Evolutionary conservation across 2,888 invertebrate genomes (phyloP).

Genomic region (Drosophila macrospina): DNA sequence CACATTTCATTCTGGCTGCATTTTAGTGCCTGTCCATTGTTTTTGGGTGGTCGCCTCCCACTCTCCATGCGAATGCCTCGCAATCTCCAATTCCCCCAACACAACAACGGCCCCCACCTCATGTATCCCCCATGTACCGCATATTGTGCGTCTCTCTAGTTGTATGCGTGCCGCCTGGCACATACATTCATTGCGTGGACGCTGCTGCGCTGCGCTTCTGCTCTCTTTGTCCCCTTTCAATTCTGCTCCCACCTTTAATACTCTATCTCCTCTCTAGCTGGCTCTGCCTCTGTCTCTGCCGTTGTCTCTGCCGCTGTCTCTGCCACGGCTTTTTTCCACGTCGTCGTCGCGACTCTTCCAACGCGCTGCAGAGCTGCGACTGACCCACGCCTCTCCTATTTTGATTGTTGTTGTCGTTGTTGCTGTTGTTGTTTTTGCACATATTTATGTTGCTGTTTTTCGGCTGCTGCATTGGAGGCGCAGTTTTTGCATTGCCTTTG

Average conservation of each 20-base stretch:
- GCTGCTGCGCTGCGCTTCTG: conserved; percentile 24
- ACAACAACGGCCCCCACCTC: neutral
- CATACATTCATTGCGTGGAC: conserved; percentile 49
- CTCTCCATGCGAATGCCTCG: conserved; percentile 20
- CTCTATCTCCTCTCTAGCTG: neutral
- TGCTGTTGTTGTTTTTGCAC: conserved; percentile 38
- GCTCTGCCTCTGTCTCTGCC: conserved; percentile 32
- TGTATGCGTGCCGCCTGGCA: conserved; percentile 35
- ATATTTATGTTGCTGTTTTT: conserved; percentile 43
- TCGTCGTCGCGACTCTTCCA: conserved; percentile 54
- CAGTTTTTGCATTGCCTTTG: conserved; percentile 60
- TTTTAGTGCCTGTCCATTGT: conserved; percentile 71
- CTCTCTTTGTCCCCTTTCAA: neutral
- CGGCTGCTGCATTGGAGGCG: conserved; percentile 63
- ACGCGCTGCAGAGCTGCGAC: conserved; percentile 29
- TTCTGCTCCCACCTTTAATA: neutral
- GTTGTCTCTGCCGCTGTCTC: conserved; percentile 18
- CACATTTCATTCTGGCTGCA: conserved; percentile 65
- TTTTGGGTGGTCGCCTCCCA: conserved; percentile 36
- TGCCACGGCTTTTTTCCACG: conserved; percentile 58
- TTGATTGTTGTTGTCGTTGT: conserved; percentile 34
- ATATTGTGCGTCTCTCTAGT: conserved; percentile 62
- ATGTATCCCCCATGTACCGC: conserved; percentile 41
- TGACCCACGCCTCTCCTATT: conserved; percentile 32
- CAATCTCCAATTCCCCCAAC: conserved; percentile 31